Evolutionary conservation across 2,797 vertebrate species (phyloP).

Genomic region (Sebastes variabilis): DNA sequence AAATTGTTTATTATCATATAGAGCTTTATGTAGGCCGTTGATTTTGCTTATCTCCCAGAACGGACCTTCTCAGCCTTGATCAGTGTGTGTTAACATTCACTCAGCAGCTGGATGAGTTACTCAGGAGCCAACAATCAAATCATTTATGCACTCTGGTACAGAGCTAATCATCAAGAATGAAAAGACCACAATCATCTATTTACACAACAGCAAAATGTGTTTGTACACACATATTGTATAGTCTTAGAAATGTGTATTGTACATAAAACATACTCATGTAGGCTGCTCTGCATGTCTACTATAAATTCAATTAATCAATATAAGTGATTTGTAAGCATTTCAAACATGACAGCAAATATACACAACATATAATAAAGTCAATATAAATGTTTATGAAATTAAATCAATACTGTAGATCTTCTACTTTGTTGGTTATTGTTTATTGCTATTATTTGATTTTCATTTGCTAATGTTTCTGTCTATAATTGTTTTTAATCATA

Average conservation of each 20-base stretch:
- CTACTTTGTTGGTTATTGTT: neutral
- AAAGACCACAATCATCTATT: neutral
- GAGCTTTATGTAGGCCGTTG: neutral
- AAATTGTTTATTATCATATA: neutral
- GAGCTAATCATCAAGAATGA: neutral
- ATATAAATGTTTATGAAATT: neutral
- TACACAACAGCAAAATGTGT: neutral
- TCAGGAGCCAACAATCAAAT: neutral
- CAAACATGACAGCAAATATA: neutral
- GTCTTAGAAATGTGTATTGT: neutral
- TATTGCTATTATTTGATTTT: neutral
- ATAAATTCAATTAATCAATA: neutral
- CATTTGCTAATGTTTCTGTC: neutral
- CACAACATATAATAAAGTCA: neutral
- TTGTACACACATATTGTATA: neutral
- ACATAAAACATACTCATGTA: neutral
- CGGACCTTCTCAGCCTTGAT: neutral
- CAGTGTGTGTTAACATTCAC: neutral
- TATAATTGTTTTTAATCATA: neutral
- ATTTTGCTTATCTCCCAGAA: neutral
- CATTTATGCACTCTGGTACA: neutral
- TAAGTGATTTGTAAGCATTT: neutral
- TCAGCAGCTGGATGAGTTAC: neutral
- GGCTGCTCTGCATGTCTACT: neutral
- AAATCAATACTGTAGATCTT: neutral